Base-by-base conservation (phyloP, 1,140 invertebrate species). In the Monomorium pharaonis region DNA sequence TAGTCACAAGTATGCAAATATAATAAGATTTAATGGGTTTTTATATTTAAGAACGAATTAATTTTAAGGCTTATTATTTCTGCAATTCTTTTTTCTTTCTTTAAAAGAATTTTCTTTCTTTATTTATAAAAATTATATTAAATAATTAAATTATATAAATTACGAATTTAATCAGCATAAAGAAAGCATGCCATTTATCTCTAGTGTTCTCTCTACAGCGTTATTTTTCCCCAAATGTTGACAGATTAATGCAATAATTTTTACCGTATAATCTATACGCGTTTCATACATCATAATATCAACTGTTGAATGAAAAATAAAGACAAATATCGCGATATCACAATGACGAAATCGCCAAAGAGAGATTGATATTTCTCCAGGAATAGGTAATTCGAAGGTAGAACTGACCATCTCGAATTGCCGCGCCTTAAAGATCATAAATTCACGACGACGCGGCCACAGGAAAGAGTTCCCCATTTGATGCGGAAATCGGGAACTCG, bases 401-500 rank as follows among this genome's bases (percentile, higher is more conserved):
- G 76, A 69, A 42, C 84, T 78, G 49, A 30, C 58, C 56, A 62
- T 85, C 51, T 63, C 62, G 24, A 9, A 56, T 72, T 42, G 49
- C 49, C 44, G 62, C 30, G 63, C 33, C 78, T 67, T 87, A 86
- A 84, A 49, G 49, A 60, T 60, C 49, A 89, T 92, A 91, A 93
- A 93, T 93, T 83, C 54, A 78, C 81, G 18, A 78, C 81, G 18
- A 27, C 24, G 69, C 44, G 80, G 9, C 21, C 67, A 56, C 87
- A 85, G 90, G 87, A 92, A 92, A 92, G 89, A 92, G 88, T 93
- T 90, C 87, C 80, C 86, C 90, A 89, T 92, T 91, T 89, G 91
- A 93, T 92, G 90, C 91, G 92, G 92, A 93, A 93, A 93, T 93
- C 91, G 92, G 87, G 90, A 92, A 89, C 90, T 92, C 92, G 86